A percentile compares a stretch with the other conserved stretches of the same genome.
Conservation (phyloP, 2,797 vertebrate species). For the Cirrhinus mrigala region DNA sequence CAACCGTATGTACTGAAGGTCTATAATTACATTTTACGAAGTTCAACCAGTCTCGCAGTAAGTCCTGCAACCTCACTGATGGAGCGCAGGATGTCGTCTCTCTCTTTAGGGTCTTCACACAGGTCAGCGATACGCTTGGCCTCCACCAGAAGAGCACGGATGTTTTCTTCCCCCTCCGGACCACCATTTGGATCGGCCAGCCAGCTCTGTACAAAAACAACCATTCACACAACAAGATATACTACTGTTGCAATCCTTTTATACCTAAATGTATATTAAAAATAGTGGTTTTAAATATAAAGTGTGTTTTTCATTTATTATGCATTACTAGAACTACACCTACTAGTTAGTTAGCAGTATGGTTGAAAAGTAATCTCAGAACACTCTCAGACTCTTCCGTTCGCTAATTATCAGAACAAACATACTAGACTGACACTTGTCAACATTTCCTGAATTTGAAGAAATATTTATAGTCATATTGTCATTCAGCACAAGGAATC, state of each 20-base stretch:
- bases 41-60: conserved; percentile 89
- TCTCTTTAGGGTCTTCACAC: conserved; percentile 96
- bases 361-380: not conserved
- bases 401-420: not conserved
- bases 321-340: not conserved
- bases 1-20: conserved; percentile 74
- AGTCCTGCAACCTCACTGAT: conserved; percentile 94
- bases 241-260: not conserved
- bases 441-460: conserved; percentile 1
- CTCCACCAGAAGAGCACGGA: conserved; percentile 89
- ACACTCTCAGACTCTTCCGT: not conserved
- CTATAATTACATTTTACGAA: conserved; percentile 76
- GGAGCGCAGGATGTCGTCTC: conserved; percentile 95
- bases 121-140: conserved; percentile 94
- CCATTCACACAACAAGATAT: not conserved
- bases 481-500: conserved; percentile 17
- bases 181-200: conserved; percentile 94
- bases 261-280: not conserved
- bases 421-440: not conserved
- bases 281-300: not conserved
- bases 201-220: conserved; percentile 84
- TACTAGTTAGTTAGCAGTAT: not conserved
- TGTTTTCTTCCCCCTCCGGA: conserved; percentile 94
- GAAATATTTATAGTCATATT: conserved; percentile 22
- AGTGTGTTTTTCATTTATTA: not conserved